A percentile compares a stretch with the other conserved stretches of the same genome.
Conservation (phyloP, 35 echinoderm and acorn worm species). For the Hemicentrotus pulcherrimus region DNA sequence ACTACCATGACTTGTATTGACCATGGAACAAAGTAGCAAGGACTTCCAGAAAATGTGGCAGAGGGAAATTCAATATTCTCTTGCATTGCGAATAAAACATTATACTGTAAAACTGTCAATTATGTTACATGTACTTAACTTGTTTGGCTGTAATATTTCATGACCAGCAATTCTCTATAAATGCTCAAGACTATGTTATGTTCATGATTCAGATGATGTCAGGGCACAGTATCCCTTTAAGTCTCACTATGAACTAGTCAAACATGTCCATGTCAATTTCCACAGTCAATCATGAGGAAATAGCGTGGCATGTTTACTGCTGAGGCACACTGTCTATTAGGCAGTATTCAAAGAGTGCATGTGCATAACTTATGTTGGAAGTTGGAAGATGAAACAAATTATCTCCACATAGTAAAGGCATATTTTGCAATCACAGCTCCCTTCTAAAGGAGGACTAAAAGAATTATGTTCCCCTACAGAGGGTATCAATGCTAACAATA, state of each 20-base stretch:
- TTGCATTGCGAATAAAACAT: too few relatives aligned
- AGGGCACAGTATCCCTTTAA: not conserved
- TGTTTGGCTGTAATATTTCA: not conserved
- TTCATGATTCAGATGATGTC: not conserved
- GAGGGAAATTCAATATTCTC: not conserved
- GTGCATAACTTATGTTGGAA: not conserved
- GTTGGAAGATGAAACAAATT: not conserved
- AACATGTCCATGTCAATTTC: not conserved
- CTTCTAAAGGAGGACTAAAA: too few relatives aligned
- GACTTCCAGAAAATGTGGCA: not conserved
- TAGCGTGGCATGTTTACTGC: not conserved
- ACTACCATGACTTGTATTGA: too few relatives aligned
- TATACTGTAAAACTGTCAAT: too few relatives aligned
- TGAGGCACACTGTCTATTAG: not conserved
- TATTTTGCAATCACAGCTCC: too few relatives aligned
- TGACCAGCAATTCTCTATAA: not conserved
- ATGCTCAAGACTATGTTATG: not conserved
- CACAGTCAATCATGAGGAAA: not conserved
- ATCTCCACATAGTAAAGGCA: not conserved
- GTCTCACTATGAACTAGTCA: not conserved
- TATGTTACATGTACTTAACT: too few relatives aligned
- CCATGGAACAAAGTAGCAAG: not conserved
- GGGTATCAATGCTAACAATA: too few relatives aligned
- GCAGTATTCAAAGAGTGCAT: not conserved
- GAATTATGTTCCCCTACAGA: too few relatives aligned